A percentile compares a stretch with the other conserved stretches of the same genome.
These are phyloP conservation scores for Temnothorax unifasciatus DNA, from an alignment of 2,888 invertebrate genomes.

Conservation along the genomic window DNA sequence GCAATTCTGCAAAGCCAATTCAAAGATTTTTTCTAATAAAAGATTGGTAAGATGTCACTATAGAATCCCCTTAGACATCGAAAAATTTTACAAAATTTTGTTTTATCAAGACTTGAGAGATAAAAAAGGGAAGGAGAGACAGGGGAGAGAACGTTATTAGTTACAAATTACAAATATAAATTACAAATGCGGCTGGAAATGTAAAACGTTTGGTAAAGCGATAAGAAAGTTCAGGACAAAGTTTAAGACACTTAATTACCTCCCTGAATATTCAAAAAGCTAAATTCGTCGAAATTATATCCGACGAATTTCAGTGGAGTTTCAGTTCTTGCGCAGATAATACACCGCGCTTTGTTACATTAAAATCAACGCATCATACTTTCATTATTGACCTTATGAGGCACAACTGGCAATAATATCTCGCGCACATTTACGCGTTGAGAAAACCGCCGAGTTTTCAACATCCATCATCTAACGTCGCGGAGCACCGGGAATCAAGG, in stretches of 20 bases:
- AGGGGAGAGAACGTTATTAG: background rate
- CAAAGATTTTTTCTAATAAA: too few relatives aligned
- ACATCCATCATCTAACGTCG: constrained; percentile 42
- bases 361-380: constrained; percentile 30
- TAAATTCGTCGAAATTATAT: constrained; percentile 14
- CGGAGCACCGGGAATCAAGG: constrained; percentile 47
- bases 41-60: too few relatives aligned
- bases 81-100: background rate
- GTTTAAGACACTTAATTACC: background rate
- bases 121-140: background rate
- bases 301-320: background rate
- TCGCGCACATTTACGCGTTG: constrained; percentile 2
- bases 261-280: background rate
- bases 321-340: background rate
- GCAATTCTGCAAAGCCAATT: too few relatives aligned
- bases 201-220: constrained; percentile 2
- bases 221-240: background rate
- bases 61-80: background rate
- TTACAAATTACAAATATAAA: constrained; percentile 12
- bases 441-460: constrained; percentile 26
- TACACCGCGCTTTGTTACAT: background rate
- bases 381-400: constrained; percentile 20
- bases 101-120: background rate
- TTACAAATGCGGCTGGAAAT: background rate
- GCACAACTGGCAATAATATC: constrained; percentile 32